Percentiles rank a stretch among this genome's conserved stretches.
phyloP scores from a whole-genome alignment of 2,888 invertebrate genomes.

The Plebejus anna region DNA sequence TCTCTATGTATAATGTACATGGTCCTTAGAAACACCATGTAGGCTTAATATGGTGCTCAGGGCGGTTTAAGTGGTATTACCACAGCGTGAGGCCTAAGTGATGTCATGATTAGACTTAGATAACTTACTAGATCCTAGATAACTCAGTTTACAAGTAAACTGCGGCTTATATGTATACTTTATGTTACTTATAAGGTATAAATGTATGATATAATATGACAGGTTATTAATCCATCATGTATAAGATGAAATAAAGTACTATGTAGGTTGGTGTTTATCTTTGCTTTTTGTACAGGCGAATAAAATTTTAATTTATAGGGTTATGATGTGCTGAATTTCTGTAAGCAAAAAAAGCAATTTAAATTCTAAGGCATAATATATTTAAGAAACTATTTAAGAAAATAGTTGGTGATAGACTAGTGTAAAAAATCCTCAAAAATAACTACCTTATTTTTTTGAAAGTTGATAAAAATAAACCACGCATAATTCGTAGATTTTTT shows the following conservation, averaged over 20 bases:
- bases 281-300: no score
- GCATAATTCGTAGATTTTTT: no score
- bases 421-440: no score
- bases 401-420: no score
- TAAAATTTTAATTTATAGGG: no score
- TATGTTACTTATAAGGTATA: neutral
- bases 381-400: no score
- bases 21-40: neutral
- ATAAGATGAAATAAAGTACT: neutral
- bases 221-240: neutral
- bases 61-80: neutral
- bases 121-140: neutral
- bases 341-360: no score
- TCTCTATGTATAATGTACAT: neutral
- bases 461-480: no score
- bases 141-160: slow-evolving; percentile 1
- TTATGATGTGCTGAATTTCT: no score
- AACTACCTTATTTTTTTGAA: no score
- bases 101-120: slow-evolving; percentile 20
- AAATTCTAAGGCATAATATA: no score
- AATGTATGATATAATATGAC: neutral
- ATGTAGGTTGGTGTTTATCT: no score
- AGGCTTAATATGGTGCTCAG: slow-evolving; percentile 19
- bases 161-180: neutral
- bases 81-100: slow-evolving; percentile 6